Conservation (phyloP, 2,888 invertebrate species). For the Protonemura montana region DNA sequence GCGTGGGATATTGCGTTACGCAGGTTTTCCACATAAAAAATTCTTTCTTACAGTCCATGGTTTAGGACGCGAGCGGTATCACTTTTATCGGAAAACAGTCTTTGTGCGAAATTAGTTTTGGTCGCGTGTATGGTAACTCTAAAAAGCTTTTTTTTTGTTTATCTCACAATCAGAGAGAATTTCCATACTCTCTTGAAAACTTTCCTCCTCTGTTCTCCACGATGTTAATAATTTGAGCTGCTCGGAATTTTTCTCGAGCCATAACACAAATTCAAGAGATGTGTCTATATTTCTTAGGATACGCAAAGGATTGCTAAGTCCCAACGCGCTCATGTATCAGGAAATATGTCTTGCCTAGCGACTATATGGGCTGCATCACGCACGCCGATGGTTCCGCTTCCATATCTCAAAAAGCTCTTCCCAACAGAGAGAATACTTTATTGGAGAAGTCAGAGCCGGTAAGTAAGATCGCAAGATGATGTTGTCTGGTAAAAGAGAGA, state of each 20-base stretch:
- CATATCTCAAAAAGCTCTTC: constrained; percentile 16
- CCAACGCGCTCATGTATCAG: constrained; percentile 23
- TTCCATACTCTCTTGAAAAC: background rate
- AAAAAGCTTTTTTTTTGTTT: background rate
- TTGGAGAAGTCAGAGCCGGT: constrained; percentile 23
- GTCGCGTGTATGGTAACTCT: background rate
- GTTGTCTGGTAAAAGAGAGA: background rate
- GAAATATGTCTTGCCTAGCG: background rate
- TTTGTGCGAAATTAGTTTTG: background rate
- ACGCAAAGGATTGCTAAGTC: background rate
- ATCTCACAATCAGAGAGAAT: background rate
- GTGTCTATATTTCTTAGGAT: constrained; percentile 10
- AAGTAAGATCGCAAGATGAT: constrained; percentile 29
- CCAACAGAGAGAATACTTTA: constrained; percentile 25
- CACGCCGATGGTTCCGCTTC: background rate
- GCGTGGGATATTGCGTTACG: constrained; percentile 5
- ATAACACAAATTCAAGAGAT: constrained; percentile 8
- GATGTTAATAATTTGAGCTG: background rate
- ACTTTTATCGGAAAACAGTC: background rate
- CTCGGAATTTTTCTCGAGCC: background rate
- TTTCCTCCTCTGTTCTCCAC: background rate
- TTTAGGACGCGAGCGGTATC: background rate
- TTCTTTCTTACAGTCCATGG: background rate
- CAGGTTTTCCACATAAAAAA: background rate
- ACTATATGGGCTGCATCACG: background rate